phyloP scores from a whole-genome alignment of 1,140 invertebrate species.

The Megathymus violae region DNA sequence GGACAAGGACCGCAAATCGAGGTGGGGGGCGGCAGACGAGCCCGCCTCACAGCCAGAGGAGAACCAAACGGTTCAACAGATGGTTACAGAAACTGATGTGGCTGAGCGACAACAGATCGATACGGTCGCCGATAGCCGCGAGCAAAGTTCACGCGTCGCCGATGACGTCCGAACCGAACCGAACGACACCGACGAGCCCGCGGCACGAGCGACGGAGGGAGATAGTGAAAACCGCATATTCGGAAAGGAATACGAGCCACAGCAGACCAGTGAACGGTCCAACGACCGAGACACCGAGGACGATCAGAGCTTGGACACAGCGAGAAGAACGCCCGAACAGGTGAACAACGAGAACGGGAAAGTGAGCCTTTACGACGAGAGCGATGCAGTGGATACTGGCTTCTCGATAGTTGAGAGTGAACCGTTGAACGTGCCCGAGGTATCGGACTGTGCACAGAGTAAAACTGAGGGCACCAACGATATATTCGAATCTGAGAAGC shows the following conservation, averaged over 20 bases:
- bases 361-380: constrained; percentile 65
- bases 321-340: too few relatives aligned
- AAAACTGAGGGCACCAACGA: too few relatives aligned
- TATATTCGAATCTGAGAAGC: constrained; percentile 24
- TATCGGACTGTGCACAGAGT: too few relatives aligned
- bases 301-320: too few relatives aligned
- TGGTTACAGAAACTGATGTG: not conserved
- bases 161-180: constrained; percentile 1
- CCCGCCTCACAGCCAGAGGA: constrained; percentile 32
- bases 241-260: constrained; percentile 23
- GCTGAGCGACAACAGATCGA: too few relatives aligned
- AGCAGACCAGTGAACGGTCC: constrained; percentile 27
- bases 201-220: too few relatives aligned
- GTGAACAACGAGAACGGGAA: too few relatives aligned
- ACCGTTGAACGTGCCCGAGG: constrained; percentile 24
- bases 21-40: constrained; percentile 75
- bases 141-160: too few relatives aligned
- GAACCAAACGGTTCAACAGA: constrained; percentile 13
- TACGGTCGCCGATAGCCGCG: too few relatives aligned
- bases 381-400: constrained; percentile 58
- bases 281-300: constrained; percentile 29
- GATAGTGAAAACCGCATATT: too few relatives aligned
- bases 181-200: not conserved
- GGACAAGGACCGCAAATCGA: constrained; percentile 74
- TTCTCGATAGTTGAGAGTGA: constrained; percentile 42